A percentile compares a stretch with the other conserved stretches of the same genome.
These are phyloP conservation scores for Erythrocercus mccallii DNA, from an alignment of 2,113 vertebrate species.

Conservation along the genomic window DNA sequence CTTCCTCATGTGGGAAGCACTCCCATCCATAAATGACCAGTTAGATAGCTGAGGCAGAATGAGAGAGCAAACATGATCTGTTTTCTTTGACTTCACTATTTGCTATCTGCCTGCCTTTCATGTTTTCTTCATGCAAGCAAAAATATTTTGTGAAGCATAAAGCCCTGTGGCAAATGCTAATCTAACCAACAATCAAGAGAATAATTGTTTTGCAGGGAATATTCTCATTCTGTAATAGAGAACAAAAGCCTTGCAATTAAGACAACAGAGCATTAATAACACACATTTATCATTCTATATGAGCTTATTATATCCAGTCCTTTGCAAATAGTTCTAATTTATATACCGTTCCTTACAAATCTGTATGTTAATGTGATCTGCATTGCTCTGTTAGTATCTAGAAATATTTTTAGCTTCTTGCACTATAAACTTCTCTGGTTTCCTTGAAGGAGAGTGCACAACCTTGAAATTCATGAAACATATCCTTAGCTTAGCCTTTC, in stretches of 20 bases:
- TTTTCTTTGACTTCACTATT: neutral
- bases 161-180: slow-evolving; percentile 61
- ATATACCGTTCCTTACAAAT: slow-evolving; percentile 22
- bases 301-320: slow-evolving; percentile 56
- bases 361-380: slow-evolving; percentile 47
- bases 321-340: slow-evolving; percentile 54
- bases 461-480: neutral
- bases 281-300: slow-evolving; percentile 63
- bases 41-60: neutral
- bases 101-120: neutral
- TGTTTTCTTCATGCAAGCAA: slow-evolving; percentile 19
- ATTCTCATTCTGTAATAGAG: slow-evolving; percentile 54
- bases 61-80: neutral
- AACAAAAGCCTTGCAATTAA: slow-evolving; percentile 62
- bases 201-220: slow-evolving; percentile 62
- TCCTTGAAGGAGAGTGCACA: neutral
- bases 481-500: neutral
- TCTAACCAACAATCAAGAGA: slow-evolving; percentile 59
- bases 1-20: neutral
- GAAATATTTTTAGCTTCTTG: slow-evolving; percentile 24
- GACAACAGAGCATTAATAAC: slow-evolving; percentile 63
- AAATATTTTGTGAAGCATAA: slow-evolving; percentile 56
- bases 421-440: neutral
- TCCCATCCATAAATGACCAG: neutral
- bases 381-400: neutral